phyloP scores from a whole-genome alignment of 1,140 invertebrate species.

The Sarcophaga bullata region DNA sequence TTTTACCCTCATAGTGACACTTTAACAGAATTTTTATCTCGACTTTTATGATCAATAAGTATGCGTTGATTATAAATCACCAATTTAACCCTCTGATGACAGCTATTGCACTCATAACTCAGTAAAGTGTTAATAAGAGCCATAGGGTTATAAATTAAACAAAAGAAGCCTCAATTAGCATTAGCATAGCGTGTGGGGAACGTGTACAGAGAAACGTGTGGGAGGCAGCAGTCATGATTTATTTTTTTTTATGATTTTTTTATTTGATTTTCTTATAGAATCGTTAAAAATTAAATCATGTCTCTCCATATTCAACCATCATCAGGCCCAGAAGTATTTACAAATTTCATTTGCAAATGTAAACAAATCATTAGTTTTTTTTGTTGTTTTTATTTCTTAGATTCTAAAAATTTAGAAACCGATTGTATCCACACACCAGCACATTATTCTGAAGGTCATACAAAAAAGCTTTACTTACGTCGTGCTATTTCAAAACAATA shows the following conservation, averaged over 20 bases:
- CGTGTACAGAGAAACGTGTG: not conserved
- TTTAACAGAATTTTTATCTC: no score
- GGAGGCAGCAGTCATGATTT: not conserved
- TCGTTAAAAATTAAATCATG: not conserved
- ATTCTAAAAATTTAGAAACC: not conserved
- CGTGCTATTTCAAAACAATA: no score
- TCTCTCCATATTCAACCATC: not conserved
- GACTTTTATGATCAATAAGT: no score
- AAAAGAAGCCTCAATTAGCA: not conserved
- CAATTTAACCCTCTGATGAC: no score
- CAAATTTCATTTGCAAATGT: not conserved
- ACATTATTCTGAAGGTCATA: conserved; percentile 2
- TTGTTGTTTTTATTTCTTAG: no score
- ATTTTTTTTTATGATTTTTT: no score
- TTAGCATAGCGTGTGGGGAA: not conserved
- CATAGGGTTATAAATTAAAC: not conserved
- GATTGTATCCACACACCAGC: not conserved
- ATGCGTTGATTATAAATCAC: no score
- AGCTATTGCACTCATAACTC: no score
- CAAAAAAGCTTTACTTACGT: not conserved
- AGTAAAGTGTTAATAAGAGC: no score
- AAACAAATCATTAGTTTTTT: not conserved
- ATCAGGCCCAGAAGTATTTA: not conserved
- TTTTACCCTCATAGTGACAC: no score
- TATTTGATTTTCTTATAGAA: no score